Evolutionary conservation across 2,113 vertebrate genomes (phyloP), one percentile per base, ranked within the genome.

Genomic region (Tauraco erythrolophus): DNA sequence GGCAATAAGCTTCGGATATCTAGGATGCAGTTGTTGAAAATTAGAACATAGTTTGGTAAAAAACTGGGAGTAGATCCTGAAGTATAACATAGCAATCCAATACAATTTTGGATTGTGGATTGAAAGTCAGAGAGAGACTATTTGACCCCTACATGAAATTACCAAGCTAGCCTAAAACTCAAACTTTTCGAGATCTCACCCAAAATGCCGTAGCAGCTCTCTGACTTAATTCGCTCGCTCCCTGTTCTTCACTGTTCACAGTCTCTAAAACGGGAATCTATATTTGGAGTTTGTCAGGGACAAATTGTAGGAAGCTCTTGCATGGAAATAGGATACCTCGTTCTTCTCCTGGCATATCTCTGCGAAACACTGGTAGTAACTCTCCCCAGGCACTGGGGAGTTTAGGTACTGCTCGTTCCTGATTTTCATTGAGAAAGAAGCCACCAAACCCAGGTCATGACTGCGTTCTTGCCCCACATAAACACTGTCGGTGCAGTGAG

Each of bases 251-350:
- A 79, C 61, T 75, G 27, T 86, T 96, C 80, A 71, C 84, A 91
- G 77, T 16, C 88, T 77, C 76, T 94, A 41, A 84, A 92, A 71
- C 0, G 1, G 72, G 84, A 84, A 65, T 78, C 91, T 91, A 1
- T 89, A 72, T 78, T 77, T 92, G 94, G 87, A 91, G n/a, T 84
- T 86, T 78, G 60, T 75, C 84, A 78, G 80, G 77, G 86, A 94
- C 80, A 84, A 92, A 57, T 10, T 91, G 80, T 45, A 91, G 94
- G 92, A 92, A 94, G 84, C 53, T 91, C 54, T 57, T 57, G n/a
- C 81, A 50, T 45, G 77, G 86, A 62, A 90, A 60, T 35, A 53
- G n/a, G 83, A 72, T 75, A 81, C 27, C 54, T 92, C 5, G 1
- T 70, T 84, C 74, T 84, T 69, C 74, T 90, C 62, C 83, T 91